These are phyloP conservation scores for Ryuthela nishihirai DNA, from an alignment of 2,888 invertebrate species.

Conservation along the genomic window DNA sequence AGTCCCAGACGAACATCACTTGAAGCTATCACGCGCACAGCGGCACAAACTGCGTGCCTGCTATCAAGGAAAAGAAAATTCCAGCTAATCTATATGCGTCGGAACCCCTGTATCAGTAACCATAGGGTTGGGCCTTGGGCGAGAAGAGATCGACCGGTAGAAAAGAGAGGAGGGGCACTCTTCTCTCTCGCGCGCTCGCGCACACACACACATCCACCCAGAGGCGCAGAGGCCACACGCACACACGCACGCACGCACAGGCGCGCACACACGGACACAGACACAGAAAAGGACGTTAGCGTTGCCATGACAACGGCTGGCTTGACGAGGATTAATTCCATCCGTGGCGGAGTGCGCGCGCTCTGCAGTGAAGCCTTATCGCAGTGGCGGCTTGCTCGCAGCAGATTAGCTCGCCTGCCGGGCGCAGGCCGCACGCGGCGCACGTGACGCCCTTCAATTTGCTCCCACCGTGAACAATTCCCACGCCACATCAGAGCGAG, in stretches of 20 bases:
- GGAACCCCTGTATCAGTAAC: conserved; percentile 25
- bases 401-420: conserved; percentile 24
- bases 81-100: conserved; percentile 30
- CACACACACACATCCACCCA: too few relatives aligned
- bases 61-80: too few relatives aligned
- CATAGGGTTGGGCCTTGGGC: conserved; percentile 24
- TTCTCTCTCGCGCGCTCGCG: too few relatives aligned
- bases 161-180: too few relatives aligned
- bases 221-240: neutral
- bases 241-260: conserved; percentile 16
- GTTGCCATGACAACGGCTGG: conserved; percentile 31
- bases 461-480: conserved; percentile 16
- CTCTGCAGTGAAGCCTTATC: conserved; percentile 24
- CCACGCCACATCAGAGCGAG: conserved; percentile 5
- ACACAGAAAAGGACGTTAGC: conserved; percentile 8
- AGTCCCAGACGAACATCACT: too few relatives aligned
- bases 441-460: conserved; percentile 33
- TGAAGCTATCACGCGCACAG: too few relatives aligned
- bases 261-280: conserved; percentile 6
- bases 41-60: too few relatives aligned
- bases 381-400: conserved; percentile 9
- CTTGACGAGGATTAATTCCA: conserved; percentile 38
- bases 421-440: too few relatives aligned
- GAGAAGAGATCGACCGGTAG: too few relatives aligned
- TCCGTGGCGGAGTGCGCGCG: conserved; percentile 20